Conservation (phyloP, 2,797 vertebrate species). For the Melanotaenia nigrans region DNA sequence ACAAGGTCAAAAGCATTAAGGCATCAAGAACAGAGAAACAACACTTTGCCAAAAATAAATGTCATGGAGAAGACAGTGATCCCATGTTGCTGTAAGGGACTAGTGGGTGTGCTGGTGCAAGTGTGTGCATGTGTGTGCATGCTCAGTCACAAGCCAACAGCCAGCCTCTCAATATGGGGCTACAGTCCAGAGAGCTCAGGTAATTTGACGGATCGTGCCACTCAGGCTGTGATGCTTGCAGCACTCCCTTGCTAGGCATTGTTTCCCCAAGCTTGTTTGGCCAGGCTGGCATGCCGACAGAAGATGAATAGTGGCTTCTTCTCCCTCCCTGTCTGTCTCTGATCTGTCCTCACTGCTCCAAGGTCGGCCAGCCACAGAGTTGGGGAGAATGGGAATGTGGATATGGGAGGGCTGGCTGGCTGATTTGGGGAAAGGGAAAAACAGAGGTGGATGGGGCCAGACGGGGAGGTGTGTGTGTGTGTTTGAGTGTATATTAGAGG, state of each 20-base stretch:
- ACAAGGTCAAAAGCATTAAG: constrained; percentile 59
- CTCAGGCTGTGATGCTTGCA: constrained; percentile 67
- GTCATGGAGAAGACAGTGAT: constrained; percentile 57
- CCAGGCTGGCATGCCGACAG: constrained; percentile 65
- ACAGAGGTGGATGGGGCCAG: constrained; percentile 27
- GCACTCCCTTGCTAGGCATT: constrained; percentile 74
- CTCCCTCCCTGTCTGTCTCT: constrained; percentile 72
- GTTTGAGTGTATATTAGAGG: constrained; percentile 5
- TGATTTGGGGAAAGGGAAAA: constrained; percentile 25
- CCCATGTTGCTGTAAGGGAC: constrained; percentile 41
- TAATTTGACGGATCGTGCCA: constrained; percentile 80
- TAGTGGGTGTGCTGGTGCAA: constrained; percentile 10
- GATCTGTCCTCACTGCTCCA: constrained; percentile 75
- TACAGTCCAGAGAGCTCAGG: constrained; percentile 75
- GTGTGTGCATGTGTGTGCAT: constrained; percentile 37
- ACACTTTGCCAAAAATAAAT: constrained; percentile 64
- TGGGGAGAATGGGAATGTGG: constrained; percentile 58
- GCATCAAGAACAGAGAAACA: constrained; percentile 43
- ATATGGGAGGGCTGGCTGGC: constrained; percentile 37
- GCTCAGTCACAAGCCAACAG: constrained; percentile 55
- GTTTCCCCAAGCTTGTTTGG: constrained; percentile 82
- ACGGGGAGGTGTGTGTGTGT: constrained; percentile 22
- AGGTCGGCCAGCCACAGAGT: constrained; percentile 78
- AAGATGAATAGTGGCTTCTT: constrained; percentile 79
- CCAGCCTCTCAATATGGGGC: constrained; percentile 48